phyloP scores from a whole-genome alignment of 1,140 invertebrate species.

The Drosophila burlai region DNA sequence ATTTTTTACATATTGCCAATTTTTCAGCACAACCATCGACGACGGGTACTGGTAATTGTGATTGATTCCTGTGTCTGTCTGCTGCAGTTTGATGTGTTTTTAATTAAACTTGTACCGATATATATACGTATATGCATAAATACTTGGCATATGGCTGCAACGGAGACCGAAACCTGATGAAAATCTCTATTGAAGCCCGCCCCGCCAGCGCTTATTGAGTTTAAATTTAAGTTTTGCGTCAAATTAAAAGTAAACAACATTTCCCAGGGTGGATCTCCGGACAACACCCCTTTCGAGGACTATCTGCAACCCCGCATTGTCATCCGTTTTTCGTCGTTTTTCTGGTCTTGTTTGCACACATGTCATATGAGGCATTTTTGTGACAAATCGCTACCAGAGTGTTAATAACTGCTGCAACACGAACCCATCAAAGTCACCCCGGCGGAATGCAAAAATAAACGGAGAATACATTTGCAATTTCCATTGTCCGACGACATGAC shows the following conservation, averaged over 20 bases:
- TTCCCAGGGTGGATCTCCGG: constrained; percentile 37
- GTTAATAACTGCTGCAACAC: constrained; percentile 67
- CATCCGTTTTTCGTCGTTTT: constrained; percentile 31
- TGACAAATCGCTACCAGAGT: constrained; percentile 78
- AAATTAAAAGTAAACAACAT: constrained; percentile 76
- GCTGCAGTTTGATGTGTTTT: constrained; percentile 74
- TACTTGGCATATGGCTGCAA: constrained; percentile 23
- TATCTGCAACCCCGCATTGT: constrained; percentile 35
- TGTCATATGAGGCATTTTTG: constrained; percentile 71
- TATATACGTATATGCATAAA: constrained; percentile 56
- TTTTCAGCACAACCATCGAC: constrained; percentile 39
- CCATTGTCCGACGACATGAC: constrained; percentile 41
- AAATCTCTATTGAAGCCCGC: constrained; percentile 27
- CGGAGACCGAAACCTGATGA: background rate
- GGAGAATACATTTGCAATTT: constrained; percentile 33
- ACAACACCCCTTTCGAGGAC: constrained; percentile 55
- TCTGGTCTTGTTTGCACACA: constrained; percentile 74
- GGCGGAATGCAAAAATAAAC: constrained; percentile 21
- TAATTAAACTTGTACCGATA: constrained; percentile 72
- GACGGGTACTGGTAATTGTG: constrained; percentile 60
- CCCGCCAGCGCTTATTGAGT: constrained; percentile 7
- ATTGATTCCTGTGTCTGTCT: constrained; percentile 68
- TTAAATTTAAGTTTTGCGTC: constrained; percentile 63
- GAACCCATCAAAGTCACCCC: constrained; percentile 52
- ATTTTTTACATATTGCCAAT: constrained; percentile 58